Evolutionary conservation across 1,140 invertebrate species (phyloP).

Genomic region (Muscidifurax raptorellus): DNA sequence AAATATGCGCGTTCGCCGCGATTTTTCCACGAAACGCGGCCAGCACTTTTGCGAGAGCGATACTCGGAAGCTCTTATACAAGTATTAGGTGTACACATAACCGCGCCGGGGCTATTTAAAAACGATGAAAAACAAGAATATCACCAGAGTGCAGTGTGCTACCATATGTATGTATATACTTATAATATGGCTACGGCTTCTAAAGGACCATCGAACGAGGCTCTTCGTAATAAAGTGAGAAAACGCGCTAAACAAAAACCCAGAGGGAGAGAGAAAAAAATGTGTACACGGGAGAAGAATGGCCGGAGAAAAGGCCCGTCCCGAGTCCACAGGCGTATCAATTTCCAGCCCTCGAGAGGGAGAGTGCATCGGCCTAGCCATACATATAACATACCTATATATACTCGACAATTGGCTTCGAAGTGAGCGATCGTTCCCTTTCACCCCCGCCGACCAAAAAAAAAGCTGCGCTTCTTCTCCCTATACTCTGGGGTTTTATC

Average conservation of each 20-base stretch:
- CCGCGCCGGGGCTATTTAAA: background rate
- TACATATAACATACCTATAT: background rate
- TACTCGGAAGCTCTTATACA: constrained; percentile 6
- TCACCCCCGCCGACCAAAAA: background rate
- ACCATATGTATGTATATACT: too few species aligned
- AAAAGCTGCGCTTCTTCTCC: background rate
- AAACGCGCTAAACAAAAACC: background rate
- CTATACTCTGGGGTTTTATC: constrained; percentile 24
- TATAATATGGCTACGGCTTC: too few species aligned
- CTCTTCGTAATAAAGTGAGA: background rate
- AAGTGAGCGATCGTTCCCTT: constrained; percentile 44
- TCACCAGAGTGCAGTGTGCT: background rate
- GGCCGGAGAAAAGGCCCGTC: constrained; percentile 17
- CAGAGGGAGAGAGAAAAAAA: constrained; percentile 3
- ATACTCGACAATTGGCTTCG: constrained; percentile 33
- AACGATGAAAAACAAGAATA: background rate
- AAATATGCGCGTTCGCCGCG: constrained; percentile 28
- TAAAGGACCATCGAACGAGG: constrained; percentile 28
- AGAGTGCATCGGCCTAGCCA: background rate
- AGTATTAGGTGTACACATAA: background rate
- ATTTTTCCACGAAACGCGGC: constrained; percentile 29
- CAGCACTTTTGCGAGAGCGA: background rate
- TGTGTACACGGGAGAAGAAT: background rate
- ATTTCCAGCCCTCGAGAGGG: constrained; percentile 11
- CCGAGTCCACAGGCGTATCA: constrained; percentile 25